Percentiles rank a stretch among this genome's conserved stretches.
Evolutionary conservation across 2,888 invertebrate species (phyloP).

Genomic region (Idaea dimidiata): DNA sequence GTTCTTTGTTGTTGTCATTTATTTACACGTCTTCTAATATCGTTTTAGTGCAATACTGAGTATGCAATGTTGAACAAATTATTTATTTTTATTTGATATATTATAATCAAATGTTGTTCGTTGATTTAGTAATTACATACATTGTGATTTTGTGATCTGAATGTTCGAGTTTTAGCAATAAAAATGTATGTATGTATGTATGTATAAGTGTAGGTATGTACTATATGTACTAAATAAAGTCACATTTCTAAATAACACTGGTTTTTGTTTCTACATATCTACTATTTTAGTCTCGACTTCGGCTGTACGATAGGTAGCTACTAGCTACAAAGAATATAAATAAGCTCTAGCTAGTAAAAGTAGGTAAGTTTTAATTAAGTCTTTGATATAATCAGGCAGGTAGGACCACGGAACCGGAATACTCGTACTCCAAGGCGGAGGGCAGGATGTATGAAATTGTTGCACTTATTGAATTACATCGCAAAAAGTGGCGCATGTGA

Average conservation of each 20-base stretch:
- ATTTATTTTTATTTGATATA: neutral
- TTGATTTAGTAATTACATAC: neutral
- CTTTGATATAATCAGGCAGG: too few relatives aligned
- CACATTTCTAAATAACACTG: conserved; percentile 4
- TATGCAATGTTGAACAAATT: neutral
- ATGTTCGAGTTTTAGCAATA: conserved; percentile 5
- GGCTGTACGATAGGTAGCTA: too few relatives aligned
- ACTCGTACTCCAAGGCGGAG: too few relatives aligned
- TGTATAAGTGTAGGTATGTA: conserved; percentile 4
- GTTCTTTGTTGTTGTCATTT: neutral
- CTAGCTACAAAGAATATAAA: too few relatives aligned
- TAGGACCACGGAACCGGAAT: too few relatives aligned
- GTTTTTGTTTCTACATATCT: conserved; percentile 1
- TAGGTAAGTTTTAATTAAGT: too few relatives aligned
- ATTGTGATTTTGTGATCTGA: conserved; percentile 6
- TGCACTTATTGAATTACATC: too few relatives aligned
- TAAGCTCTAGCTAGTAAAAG: too few relatives aligned
- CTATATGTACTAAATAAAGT: neutral
- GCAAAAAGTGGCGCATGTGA: too few relatives aligned
- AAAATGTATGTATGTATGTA: conserved; percentile 1
- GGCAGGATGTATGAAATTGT: too few relatives aligned
- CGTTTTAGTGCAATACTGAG: neutral
- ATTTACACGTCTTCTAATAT: neutral
- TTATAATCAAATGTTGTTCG: neutral
- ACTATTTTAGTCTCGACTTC: too few relatives aligned